A percentile compares a stretch with the other conserved stretches of the same genome.
Conservation (phyloP, 2,888 invertebrate species). For the Pristionchus mayeri region DNA sequence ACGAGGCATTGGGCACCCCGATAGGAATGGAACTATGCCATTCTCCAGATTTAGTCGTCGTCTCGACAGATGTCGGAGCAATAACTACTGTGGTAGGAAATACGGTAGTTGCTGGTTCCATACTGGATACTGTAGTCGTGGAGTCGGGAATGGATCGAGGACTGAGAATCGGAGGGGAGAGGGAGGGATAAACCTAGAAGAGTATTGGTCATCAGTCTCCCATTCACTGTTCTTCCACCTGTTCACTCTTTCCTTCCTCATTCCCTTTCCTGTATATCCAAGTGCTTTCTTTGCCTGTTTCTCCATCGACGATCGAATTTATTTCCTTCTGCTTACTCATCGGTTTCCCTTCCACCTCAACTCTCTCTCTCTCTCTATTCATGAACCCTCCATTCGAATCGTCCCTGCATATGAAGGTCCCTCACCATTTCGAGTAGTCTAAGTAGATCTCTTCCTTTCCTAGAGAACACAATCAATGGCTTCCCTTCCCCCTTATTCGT, state of each 20-base stretch:
- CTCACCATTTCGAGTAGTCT: constrained; percentile 29
- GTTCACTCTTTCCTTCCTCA: not conserved
- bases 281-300: not conserved
- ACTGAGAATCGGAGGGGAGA: not conserved
- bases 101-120: not conserved
- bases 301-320: constrained; percentile 12
- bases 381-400: too few relatives aligned
- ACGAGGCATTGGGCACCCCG: too few relatives aligned
- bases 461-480: constrained; percentile 36
- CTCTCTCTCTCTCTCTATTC: too few relatives aligned
- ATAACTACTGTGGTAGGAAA: not conserved
- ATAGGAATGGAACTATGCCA: too few relatives aligned
- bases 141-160: not conserved
- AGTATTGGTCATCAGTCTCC: not conserved
- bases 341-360: not conserved
- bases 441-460: constrained; percentile 16
- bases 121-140: not conserved
- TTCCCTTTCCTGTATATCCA: constrained; percentile 25
- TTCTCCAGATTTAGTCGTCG: not conserved
- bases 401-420: not conserved
- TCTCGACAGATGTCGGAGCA: not conserved
- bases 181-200: not conserved
- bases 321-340: not conserved
- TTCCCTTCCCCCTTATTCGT: not conserved
- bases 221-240: not conserved